Percentiles rank a stretch among this genome's conserved stretches.
Conservation (phyloP, 1,140 invertebrate genomes). For the Lucilia cuprina region DNA sequence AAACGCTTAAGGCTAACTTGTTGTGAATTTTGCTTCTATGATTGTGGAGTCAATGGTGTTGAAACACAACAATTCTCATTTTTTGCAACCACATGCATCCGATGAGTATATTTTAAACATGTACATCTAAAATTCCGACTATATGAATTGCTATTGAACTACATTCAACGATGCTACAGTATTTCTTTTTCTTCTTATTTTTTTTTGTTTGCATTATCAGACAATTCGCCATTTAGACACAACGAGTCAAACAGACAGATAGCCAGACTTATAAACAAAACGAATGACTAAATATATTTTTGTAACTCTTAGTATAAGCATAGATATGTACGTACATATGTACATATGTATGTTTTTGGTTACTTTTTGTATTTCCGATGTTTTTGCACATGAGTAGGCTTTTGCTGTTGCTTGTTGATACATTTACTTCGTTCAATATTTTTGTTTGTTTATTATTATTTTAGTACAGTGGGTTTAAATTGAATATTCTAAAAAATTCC, state of each 20-base stretch:
- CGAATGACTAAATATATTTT: not conserved
- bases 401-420: not conserved
- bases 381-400: constrained; percentile 14
- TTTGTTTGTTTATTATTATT: not conserved
- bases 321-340: too few relatives aligned
- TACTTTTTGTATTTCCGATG: not conserved
- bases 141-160: not conserved
- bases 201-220: not conserved
- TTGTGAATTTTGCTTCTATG: not conserved
- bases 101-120: not conserved
- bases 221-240: not conserved
- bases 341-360: too few relatives aligned
- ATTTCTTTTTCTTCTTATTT: not conserved
- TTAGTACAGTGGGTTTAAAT: not conserved
- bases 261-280: not conserved
- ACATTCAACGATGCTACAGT: not conserved
- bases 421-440: not conserved
- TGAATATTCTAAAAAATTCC: too few relatives aligned
- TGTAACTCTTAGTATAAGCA: not conserved
- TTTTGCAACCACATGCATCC: not conserved
- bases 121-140: not conserved
- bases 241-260: not conserved
- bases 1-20: not conserved
- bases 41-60: not conserved
- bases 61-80: not conserved